phyloP scores from a whole-genome alignment of 2,113 vertebrate genomes.

The Toxotes jaculatrix region DNA sequence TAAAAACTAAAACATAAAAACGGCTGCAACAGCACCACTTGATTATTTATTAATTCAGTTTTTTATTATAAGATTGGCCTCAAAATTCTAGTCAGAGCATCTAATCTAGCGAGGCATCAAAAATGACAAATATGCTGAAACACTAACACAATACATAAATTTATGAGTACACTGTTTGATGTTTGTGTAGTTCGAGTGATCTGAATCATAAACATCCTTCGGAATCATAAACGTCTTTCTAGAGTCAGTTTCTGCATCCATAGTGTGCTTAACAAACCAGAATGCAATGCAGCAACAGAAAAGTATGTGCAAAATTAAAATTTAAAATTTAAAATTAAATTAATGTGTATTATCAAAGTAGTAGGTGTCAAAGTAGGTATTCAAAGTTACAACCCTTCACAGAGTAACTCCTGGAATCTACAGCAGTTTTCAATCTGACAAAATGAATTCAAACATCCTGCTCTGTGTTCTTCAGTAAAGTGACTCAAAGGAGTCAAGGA shows the following conservation, averaged over 20 bases:
- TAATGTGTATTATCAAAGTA: neutral
- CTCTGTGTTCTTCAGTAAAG: conserved; percentile 8
- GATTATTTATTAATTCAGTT: neutral
- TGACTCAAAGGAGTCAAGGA: conserved; percentile 33
- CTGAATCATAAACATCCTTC: neutral
- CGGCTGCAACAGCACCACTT: neutral
- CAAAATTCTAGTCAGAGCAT: neutral
- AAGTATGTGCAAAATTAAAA: neutral
- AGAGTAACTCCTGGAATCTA: neutral
- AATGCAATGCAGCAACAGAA: neutral
- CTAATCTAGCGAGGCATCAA: neutral
- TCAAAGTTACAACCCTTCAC: neutral
- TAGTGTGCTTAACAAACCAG: neutral
- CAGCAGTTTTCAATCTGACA: neutral
- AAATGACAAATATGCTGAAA: neutral
- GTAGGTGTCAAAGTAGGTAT: neutral
- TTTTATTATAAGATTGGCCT: neutral
- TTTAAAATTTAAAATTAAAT: too few relatives aligned
- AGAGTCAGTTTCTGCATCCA: neutral
- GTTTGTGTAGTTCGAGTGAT: neutral
- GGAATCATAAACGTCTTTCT: neutral
- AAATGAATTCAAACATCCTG: neutral
- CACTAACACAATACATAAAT: too few relatives aligned
- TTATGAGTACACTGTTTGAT: too few relatives aligned
- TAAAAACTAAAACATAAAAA: neutral